Conservation (phyloP, 2,113 vertebrate genomes). For the Prolemur simus region DNA sequence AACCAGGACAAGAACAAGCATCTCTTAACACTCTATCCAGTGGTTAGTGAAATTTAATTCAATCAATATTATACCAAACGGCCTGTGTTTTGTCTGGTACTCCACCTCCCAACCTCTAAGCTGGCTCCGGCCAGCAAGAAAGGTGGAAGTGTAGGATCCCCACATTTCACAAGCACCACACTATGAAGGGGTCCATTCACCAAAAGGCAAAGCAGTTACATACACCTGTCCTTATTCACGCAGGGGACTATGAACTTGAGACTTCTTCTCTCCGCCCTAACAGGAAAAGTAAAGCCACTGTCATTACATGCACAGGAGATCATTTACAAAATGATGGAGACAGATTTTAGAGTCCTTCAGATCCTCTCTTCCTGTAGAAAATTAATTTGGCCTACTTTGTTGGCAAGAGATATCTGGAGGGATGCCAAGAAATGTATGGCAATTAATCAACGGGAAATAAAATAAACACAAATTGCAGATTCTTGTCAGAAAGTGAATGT, state of each 20-base stretch:
- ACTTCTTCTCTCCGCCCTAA: conserved; percentile 61
- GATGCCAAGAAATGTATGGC: conserved; percentile 81
- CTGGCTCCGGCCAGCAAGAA: neutral
- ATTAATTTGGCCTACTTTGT: conserved; percentile 83
- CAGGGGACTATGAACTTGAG: neutral
- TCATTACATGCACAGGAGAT: conserved; percentile 69
- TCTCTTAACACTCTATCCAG: neutral
- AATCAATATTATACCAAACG: no score
- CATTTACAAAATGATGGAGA: conserved; percentile 79
- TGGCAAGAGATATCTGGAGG: conserved; percentile 82
- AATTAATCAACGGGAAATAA: conserved; percentile 84
- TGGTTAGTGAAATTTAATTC: neutral
- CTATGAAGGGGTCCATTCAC: neutral
- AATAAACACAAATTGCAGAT: conserved; percentile 82
- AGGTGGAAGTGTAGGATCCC: neutral
- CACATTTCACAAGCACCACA: neutral
- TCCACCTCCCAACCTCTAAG: neutral
- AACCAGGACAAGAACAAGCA: neutral
- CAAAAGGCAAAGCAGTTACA: neutral
- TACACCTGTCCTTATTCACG: neutral
- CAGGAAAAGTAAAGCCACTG: conserved; percentile 73
- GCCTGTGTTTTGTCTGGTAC: neutral
- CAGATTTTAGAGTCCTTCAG: conserved; percentile 79
- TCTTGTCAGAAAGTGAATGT: conserved; percentile 77
- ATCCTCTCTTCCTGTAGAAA: conserved; percentile 80